phyloP scores from a whole-genome alignment of 1,140 invertebrate genomes.

The Trichonephila clavipes region DNA sequence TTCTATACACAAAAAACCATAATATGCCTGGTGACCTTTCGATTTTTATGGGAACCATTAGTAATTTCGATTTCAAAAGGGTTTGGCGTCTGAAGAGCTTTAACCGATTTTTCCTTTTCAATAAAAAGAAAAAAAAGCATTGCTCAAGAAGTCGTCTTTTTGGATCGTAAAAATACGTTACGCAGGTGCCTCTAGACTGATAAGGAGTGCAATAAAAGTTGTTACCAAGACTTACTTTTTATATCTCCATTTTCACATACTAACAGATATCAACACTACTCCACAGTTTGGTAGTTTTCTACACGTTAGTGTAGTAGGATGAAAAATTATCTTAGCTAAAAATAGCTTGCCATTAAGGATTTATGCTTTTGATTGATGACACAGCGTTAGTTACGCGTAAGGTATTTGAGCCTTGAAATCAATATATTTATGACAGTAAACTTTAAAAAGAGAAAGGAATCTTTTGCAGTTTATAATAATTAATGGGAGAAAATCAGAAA shows the following conservation, averaged over 20 bases:
- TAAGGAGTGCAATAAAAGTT: conserved; percentile 40
- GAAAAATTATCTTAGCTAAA: conserved; percentile 28
- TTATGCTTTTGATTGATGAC: background rate
- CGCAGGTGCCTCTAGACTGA: conserved; percentile 15
- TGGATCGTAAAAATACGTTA: conserved; percentile 23
- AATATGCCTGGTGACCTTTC: background rate
- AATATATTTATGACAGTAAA: no score
- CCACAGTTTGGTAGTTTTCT: background rate
- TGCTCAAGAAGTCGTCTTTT: conserved; percentile 1
- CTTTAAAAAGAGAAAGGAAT: no score
- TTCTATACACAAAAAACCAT: background rate
- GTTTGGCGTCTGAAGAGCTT: conserved; percentile 5
- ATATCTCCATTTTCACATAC: background rate
- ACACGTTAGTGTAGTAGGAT: background rate
- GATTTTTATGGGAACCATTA: conserved; percentile 1
- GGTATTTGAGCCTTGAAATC: no score
- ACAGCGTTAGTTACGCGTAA: no score
- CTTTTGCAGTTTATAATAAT: no score
- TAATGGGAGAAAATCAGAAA: no score
- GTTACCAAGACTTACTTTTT: conserved; percentile 4
- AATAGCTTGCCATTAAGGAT: background rate
- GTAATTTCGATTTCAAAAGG: conserved; percentile 35
- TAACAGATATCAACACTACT: conserved; percentile 4
- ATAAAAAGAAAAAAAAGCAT: background rate
- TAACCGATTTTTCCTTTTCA: background rate